Conservation (phyloP, 2,797 vertebrate species). For the Platyrinchus mystaceus region DNA sequence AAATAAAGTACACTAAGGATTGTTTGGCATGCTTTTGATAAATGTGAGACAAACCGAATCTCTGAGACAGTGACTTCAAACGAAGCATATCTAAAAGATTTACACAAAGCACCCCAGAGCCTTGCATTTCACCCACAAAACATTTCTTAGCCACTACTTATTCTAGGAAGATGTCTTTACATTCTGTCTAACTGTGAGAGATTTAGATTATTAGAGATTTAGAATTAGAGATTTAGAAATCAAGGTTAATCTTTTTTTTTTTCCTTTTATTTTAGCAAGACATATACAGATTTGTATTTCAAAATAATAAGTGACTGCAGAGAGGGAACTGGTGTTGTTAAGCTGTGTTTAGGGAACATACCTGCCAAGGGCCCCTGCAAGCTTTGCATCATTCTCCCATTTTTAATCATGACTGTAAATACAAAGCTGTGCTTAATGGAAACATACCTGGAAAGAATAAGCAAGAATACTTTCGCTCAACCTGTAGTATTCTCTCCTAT, state of each 20-base stretch:
- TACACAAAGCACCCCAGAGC: background rate
- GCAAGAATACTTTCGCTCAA: slow-evolving; percentile 87
- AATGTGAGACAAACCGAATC: background rate
- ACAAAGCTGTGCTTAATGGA: background rate
- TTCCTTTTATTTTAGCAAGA: background rate
- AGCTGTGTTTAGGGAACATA: rapidly evolving
- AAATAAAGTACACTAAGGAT: background rate
- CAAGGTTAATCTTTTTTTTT: background rate
- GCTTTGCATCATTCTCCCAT: background rate
- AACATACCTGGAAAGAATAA: slow-evolving; percentile 88
- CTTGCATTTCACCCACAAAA: background rate
- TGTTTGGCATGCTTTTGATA: background rate
- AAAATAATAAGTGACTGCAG: background rate
- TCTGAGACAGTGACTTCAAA: background rate
- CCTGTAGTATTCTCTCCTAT: slow-evolving; percentile 80
- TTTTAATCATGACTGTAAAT: background rate
- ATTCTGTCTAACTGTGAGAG: background rate
- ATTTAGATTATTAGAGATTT: background rate
- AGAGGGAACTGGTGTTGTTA: background rate
- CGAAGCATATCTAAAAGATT: background rate
- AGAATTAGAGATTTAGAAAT: background rate
- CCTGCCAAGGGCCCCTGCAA: background rate
- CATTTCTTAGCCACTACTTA: background rate
- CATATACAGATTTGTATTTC: background rate
- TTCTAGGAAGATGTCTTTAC: background rate